Evolutionary conservation across 2,113 vertebrate species (phyloP).

Genomic region (Lethenteron reissneri): DNA sequence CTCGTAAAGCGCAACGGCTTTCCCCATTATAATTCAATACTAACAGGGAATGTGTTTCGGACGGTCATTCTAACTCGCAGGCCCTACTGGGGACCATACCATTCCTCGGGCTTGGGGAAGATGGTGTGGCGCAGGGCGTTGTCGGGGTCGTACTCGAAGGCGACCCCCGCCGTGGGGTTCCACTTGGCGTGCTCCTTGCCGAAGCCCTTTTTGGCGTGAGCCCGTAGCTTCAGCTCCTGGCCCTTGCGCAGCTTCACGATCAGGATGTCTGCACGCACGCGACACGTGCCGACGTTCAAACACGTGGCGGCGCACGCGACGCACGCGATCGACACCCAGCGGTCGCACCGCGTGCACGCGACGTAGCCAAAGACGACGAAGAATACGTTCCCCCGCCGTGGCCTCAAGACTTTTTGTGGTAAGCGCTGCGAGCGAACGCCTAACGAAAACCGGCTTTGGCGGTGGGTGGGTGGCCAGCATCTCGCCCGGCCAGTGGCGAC

Average conservation of each 20-base stretch:
- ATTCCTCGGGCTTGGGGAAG: slow-evolving; percentile 80
- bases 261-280: slow-evolving; percentile 44
- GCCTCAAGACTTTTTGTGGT: too few relatives aligned
- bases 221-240: slow-evolving; percentile 66
- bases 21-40: too few relatives aligned
- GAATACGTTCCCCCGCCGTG: too few relatives aligned
- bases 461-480: too few relatives aligned
- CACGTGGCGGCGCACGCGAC: neutral
- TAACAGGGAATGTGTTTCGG: neutral
- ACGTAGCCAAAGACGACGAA: too few relatives aligned
- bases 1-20: too few relatives aligned
- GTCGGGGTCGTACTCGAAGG: slow-evolving; percentile 89
- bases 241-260: slow-evolving; percentile 86
- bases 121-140: slow-evolving; percentile 79
- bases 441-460: too few relatives aligned
- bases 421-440: too few relatives aligned
- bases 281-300: too few relatives aligned
- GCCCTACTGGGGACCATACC: slow-evolving; percentile 23
- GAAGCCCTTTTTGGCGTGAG: slow-evolving; percentile 90
- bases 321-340: too few relatives aligned
- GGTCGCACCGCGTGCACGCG: neutral
- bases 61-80: neutral
- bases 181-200: slow-evolving; percentile 97
- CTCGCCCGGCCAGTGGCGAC: too few relatives aligned
- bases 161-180: slow-evolving; percentile 85